Base-by-base conservation (phyloP, 1,140 invertebrate genomes). In the Trichogramma pretiosum region DNA sequence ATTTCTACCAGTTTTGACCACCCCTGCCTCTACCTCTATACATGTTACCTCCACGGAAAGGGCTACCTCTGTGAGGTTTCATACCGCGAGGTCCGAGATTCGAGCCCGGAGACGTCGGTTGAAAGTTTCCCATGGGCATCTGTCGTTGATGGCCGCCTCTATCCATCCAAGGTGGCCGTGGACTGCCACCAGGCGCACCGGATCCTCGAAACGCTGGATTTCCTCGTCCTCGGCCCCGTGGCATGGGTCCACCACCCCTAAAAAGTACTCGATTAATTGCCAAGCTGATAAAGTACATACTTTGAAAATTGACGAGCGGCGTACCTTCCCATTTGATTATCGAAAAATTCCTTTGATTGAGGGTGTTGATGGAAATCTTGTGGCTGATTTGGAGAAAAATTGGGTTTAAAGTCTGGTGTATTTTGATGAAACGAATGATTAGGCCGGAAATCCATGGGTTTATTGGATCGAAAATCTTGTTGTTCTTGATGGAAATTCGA, bases 121-220 rank as follows among this genome's bases (percentile, higher is more conserved):
- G 51, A 16, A 53, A 46, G 41, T 36, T 36, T 21, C 41, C 21
- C 28, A 65, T 52, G 56, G 3, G 52, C 56, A 4, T 46, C 37
- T 16, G 48, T 14, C 56, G 48, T 3, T 56, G 57, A 3, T 60
- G 62, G 0, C 63, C 60, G 0, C 65, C 63, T 40, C 63, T 57
- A 7, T 70, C 67, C 32, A 62, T 58, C 69, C 69, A 70, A 1
- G 66, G 63, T 5, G 50, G 60, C 5, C 69, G 59, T 3, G 63
- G 62, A 4, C 61, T 60, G 5, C 66, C 38, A 16, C 41, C 32
- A 17, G 21, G 26, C 46, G 46, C 17, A 42, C 37, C 10, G 24
- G 66, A 68, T 3, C 58, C 55, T 33, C 51, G 58, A 19, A 61
- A 52, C 2, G 53, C 52, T 3, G n/a, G 5, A 34, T 14, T 14